phyloP scores from a whole-genome alignment of 2,113 vertebrate genomes.

The Bambusicola thoracicus region DNA sequence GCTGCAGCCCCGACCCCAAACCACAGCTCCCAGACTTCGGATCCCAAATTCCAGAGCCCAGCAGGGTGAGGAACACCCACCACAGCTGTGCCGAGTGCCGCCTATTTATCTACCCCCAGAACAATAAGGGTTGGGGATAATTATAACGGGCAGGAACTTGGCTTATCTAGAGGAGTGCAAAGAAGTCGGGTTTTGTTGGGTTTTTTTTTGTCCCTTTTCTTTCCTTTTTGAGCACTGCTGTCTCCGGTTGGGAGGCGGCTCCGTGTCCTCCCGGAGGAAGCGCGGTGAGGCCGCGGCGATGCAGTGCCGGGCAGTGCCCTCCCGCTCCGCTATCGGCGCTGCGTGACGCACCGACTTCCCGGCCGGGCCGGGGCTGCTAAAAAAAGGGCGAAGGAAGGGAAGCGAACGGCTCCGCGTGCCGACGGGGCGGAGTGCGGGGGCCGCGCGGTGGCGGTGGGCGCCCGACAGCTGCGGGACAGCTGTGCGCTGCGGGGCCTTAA shows the following conservation, averaged over 20 bases:
- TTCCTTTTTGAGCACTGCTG: constrained; percentile 41
- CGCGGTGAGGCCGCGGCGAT: constrained; percentile 28
- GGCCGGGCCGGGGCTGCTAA: not conserved
- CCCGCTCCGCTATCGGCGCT: not conserved
- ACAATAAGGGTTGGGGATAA: constrained; percentile 1
- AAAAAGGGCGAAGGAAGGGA: not conserved
- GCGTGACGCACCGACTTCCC: not conserved
- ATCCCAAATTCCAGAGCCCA: too few relatives aligned
- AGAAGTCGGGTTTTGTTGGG: not conserved
- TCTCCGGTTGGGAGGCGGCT: constrained; percentile 68
- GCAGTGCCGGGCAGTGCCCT: not conserved
- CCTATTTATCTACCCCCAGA: constrained; percentile 53
- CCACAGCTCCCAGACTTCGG: too few relatives aligned
- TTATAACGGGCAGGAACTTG: constrained; percentile 41
- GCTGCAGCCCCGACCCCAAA: not conserved
- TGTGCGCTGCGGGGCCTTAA: constrained; percentile 32
- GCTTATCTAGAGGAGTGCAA: constrained; percentile 2
- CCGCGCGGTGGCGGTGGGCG: not conserved
- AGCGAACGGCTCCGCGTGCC: too few relatives aligned
- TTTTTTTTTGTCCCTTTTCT: not conserved
- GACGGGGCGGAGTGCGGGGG: not conserved
- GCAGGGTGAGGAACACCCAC: rapidly evolving
- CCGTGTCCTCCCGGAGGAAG: constrained; percentile 74
- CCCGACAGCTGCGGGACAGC: not conserved
- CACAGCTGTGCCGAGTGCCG: not conserved